Base-by-base conservation (phyloP, 92 coral and sea anemone genomes). In the Parazoanthus darwini region DNA sequence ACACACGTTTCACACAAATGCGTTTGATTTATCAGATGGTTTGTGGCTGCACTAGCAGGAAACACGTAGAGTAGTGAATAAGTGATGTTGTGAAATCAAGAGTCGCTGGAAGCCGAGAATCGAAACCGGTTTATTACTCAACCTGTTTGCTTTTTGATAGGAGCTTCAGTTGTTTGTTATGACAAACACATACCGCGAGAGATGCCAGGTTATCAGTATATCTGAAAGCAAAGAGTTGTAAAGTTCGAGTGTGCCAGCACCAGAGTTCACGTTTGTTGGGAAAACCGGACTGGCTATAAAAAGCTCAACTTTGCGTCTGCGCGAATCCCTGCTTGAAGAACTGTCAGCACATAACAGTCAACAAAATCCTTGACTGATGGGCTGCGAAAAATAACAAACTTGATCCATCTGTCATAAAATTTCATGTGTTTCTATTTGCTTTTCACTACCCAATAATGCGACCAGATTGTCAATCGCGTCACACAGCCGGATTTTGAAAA, bases 1-100 rank as follows among this genome's bases (percentile, higher is more conserved):
- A 74, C 82, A 82, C 82, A 78, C 88, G 29, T 74, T 77, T 86
- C 59, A 81, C 70, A 74, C 87, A 80, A 84, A 89, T 81, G 72
- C 39, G 48, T 38, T 68, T 77, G 54, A 89, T 82, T 56, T 59
- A 70, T 83, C 66, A 70, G 48, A 72, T 44, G 82, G 38, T 36
- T 73, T 63, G 77, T 74, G 86, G 71, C 51, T 11, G 51, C 15
- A 50, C 15, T 14, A 51, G 8, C 90, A 67, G 85, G 78, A 70
- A 78, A 79, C 76, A 29, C 75, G 59, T 43, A 74, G 66, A 43
- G 58, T 44, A 2, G 8, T 29, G 33, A 29, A 29, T 29, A 29
- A 48, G 8, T 8, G 22, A 8, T 26, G n/a, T 6, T 33, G 43
- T 36, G n/a, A 58, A 13, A 35, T 16, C 72, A 36, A 2, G 86